These are phyloP conservation scores for Myotis pilosus DNA, from an alignment of 2,797 vertebrate genomes.

Conservation along the genomic window DNA sequence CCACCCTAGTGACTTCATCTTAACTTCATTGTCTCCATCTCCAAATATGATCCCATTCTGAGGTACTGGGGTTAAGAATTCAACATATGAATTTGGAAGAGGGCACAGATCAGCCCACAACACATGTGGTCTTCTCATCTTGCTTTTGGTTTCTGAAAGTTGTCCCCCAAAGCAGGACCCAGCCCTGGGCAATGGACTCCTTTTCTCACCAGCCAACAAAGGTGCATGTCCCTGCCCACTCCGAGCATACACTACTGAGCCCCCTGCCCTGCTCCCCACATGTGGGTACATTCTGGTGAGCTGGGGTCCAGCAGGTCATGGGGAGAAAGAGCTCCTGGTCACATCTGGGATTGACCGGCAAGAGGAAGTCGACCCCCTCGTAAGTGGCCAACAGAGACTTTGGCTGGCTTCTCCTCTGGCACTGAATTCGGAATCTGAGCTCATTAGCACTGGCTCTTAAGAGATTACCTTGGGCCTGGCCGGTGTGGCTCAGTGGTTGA, in stretches of 20 bases:
- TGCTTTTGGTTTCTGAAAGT: background rate
- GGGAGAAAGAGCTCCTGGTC: background rate
- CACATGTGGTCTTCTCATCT: background rate
- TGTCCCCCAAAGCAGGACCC: background rate
- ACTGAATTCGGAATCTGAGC: background rate
- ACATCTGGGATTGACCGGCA: background rate
- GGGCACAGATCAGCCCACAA: background rate
- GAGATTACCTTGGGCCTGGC: background rate
- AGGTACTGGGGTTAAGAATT: background rate
- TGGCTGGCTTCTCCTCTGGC: background rate
- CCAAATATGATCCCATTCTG: background rate
- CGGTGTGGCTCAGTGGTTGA: too few relatives aligned
- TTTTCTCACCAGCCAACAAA: background rate
- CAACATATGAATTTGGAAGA: background rate
- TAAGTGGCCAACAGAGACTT: background rate
- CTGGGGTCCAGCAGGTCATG: background rate
- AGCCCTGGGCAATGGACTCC: background rate
- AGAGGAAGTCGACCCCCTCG: background rate
- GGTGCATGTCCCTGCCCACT: background rate
- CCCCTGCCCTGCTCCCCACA: too few relatives aligned
- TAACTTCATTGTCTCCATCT: background rate
- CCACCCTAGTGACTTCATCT: background rate
- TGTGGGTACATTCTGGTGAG: background rate
- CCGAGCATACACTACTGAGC: background rate
- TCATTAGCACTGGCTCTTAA: background rate